Evolutionary conservation across 2,797 vertebrate genomes (phyloP).

Genomic region (Pristis pectinata): DNA sequence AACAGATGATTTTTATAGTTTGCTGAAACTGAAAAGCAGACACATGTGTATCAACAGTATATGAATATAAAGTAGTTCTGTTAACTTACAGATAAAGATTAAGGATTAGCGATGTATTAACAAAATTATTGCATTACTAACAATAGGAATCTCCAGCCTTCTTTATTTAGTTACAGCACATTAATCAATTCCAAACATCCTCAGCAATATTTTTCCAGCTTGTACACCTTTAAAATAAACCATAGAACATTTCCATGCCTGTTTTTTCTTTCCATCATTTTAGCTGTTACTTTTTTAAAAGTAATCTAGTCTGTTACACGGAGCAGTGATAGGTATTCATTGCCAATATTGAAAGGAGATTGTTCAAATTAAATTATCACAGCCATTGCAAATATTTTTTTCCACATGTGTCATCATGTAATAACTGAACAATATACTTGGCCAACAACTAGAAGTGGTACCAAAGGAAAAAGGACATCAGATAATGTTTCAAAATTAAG

Average conservation of each 20-base stretch:
- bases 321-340: neutral
- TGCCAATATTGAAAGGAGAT: neutral
- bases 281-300: neutral
- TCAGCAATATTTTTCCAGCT: neutral
- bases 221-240: neutral
- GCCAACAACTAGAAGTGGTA: too few species aligned
- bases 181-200: neutral
- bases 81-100: neutral
- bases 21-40: neutral
- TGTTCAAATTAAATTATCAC: slow-evolving; percentile 7
- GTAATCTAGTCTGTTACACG: neutral
- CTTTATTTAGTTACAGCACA: neutral
- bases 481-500: neutral
- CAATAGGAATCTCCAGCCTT: neutral
- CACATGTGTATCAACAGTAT: neutral
- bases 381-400: neutral
- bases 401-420: neutral
- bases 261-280: neutral
- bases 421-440: neutral
- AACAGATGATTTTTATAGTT: neutral
- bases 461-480: neutral
- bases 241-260: neutral
- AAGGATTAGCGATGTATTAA: too few species aligned
- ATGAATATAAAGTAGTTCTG: neutral
- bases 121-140: neutral